phyloP scores from a whole-genome alignment of 2,888 invertebrate species.

The Cephus rjabovi region DNA sequence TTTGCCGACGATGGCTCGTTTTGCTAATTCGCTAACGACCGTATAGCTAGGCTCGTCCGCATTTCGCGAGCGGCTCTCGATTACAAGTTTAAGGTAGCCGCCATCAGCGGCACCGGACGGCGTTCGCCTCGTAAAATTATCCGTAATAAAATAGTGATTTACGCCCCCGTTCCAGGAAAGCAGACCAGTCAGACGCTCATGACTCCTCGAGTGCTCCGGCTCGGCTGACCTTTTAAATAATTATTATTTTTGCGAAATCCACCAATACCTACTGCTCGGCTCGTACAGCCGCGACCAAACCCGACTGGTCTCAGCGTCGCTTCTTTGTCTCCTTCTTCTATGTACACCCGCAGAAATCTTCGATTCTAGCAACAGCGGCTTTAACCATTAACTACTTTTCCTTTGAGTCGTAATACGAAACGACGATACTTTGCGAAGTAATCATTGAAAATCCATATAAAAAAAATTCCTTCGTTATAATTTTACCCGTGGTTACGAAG shows the following conservation, averaged over 20 bases:
- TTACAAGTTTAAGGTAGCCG: conserved; percentile 52
- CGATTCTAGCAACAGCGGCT: background rate
- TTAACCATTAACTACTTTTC: background rate
- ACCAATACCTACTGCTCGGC: background rate
- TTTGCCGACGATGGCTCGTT: conserved; percentile 28
- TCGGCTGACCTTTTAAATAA: conserved; percentile 39
- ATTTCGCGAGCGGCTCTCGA: conserved; percentile 32
- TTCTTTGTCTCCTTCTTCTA: background rate
- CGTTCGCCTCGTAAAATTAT: conserved; percentile 61
- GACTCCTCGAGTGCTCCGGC: conserved; percentile 21
- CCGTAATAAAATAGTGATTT: conserved; percentile 41
- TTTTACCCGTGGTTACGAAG: background rate
- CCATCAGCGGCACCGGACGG: conserved; percentile 35
- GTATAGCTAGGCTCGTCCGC: conserved; percentile 6
- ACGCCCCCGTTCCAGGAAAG: conserved; percentile 50
- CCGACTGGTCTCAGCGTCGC: background rate
- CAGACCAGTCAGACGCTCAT: conserved; percentile 45
- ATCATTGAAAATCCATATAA: background rate
- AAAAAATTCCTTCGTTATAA: background rate
- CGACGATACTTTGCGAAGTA: background rate
- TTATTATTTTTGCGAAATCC: conserved; percentile 30
- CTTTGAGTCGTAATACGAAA: background rate
- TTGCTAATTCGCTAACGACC: conserved; percentile 34
- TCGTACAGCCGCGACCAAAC: background rate
- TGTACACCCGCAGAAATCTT: background rate